phyloP scores from a whole-genome alignment of 1,140 invertebrate species.

The Lordiphosa mommai region DNA sequence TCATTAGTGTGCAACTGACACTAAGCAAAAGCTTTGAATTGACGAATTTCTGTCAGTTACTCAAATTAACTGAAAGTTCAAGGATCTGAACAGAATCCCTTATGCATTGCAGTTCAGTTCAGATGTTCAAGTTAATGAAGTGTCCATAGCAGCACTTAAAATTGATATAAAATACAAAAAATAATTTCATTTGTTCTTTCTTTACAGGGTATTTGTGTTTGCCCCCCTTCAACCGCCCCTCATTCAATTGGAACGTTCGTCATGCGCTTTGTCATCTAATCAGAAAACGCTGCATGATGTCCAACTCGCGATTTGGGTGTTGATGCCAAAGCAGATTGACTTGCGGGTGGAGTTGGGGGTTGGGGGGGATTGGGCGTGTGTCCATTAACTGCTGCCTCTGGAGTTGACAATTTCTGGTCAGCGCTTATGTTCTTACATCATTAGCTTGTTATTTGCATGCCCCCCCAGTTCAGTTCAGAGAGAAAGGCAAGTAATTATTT shows the following conservation, averaged over 20 bases:
- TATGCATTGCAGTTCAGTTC: too few relatives aligned
- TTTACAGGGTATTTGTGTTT: conserved; percentile 15
- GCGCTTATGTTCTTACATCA: conserved; percentile 71
- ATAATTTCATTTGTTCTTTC: too few relatives aligned
- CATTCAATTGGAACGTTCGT: conserved; percentile 3
- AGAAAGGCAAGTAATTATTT: conserved; percentile 39
- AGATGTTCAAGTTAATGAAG: too few relatives aligned
- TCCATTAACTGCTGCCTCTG: conserved; percentile 40
- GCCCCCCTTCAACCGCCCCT: not conserved
- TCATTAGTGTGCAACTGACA: too few relatives aligned
- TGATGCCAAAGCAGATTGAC: not conserved
- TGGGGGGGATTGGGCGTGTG: conserved; percentile 13
- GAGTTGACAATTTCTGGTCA: conserved; percentile 72
- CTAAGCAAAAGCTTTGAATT: too few relatives aligned
- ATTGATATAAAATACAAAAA: too few relatives aligned
- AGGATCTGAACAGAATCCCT: too few relatives aligned
- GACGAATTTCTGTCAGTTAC: too few relatives aligned
- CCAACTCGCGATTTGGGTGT: conserved; percentile 25
- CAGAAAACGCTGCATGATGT: conserved; percentile 73
- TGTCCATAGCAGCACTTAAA: too few relatives aligned
- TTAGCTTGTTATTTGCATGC: conserved; percentile 77
- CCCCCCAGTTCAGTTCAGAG: conserved; percentile 7
- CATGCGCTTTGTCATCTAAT: conserved; percentile 70
- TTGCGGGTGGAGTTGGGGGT: not conserved
- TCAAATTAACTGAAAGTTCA: too few relatives aligned